Conservation (phyloP, 1,140 invertebrate genomes). For the Drosophila grimshawi region DNA sequence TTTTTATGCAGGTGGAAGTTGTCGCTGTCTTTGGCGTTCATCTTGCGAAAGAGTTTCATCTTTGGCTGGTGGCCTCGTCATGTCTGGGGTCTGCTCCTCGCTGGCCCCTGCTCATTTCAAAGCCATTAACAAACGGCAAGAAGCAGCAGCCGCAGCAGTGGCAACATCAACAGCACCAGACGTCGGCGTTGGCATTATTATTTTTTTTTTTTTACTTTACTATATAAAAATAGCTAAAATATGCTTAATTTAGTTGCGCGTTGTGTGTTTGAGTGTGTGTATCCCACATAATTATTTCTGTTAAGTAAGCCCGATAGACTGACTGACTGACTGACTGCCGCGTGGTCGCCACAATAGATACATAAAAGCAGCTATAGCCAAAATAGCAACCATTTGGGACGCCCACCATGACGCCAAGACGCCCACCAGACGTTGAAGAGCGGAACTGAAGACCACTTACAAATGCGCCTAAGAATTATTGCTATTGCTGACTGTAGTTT, state of each 20-base stretch:
- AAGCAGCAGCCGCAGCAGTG: slow-evolving; percentile 46
- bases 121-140: slow-evolving; percentile 80
- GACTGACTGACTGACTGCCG: slow-evolving; percentile 46
- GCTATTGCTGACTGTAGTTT: slow-evolving; percentile 65
- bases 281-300: slow-evolving; percentile 81
- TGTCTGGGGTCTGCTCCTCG: slow-evolving; percentile 17
- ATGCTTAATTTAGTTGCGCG: slow-evolving; percentile 77
- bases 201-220: slow-evolving; percentile 44
- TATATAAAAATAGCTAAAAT: slow-evolving; percentile 79
- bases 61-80: slow-evolving; percentile 39
- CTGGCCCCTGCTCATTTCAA: slow-evolving; percentile 59
- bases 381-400: slow-evolving; percentile 52
- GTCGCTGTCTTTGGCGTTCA: slow-evolving; percentile 62
- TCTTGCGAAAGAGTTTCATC: slow-evolving; percentile 77
- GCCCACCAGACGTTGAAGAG: slow-evolving; percentile 29
- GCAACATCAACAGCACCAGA: slow-evolving; percentile 37
- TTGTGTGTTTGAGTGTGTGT: slow-evolving; percentile 30
- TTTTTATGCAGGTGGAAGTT: slow-evolving; percentile 73
- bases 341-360: slow-evolving; percentile 59
- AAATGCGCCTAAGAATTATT: slow-evolving; percentile 76
- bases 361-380: slow-evolving; percentile 32
- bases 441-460: slow-evolving; percentile 62
- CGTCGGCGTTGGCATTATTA: slow-evolving; percentile 43
- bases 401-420: slow-evolving; percentile 73
- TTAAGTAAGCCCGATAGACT: slow-evolving; percentile 65